Conservation (phyloP, 2,888 invertebrate species). For the Caenorhabditis uteleia region DNA sequence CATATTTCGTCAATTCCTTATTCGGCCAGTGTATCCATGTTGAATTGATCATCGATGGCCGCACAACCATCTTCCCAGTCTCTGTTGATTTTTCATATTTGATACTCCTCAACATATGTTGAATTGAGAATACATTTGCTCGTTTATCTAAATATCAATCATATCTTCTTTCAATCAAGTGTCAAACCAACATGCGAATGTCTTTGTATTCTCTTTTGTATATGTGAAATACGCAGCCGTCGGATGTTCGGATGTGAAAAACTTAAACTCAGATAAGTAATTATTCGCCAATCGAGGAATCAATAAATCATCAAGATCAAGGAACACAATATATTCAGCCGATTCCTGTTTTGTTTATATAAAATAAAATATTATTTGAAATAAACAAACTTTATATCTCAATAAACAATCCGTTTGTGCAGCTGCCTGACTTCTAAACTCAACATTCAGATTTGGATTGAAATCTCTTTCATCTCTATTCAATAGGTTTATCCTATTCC, state of each 20-base stretch:
- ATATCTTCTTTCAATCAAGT: not conserved
- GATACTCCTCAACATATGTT: constrained; percentile 18
- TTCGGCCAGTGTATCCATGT: constrained; percentile 42
- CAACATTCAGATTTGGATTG: constrained; percentile 51
- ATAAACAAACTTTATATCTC: constrained; percentile 45
- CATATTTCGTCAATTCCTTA: constrained; percentile 6
- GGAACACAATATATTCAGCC: constrained; percentile 26
- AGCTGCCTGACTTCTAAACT: constrained; percentile 50
- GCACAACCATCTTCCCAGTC: constrained; percentile 38
- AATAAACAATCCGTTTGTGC: constrained; percentile 51
- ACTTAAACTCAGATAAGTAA: constrained; percentile 22
- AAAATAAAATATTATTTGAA: too few relatives aligned
- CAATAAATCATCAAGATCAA: constrained; percentile 37
- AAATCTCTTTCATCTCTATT: constrained; percentile 36
- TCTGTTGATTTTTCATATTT: constrained; percentile 17
- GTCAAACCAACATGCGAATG: constrained; percentile 28
- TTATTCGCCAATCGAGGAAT: constrained; percentile 23
- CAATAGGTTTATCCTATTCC: constrained; percentile 35
- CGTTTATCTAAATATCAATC: constrained; percentile 23
- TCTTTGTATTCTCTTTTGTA: constrained; percentile 24
- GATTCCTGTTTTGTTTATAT: constrained; percentile 31
- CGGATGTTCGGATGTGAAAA: constrained; percentile 18
- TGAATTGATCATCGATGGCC: constrained; percentile 21
- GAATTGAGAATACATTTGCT: constrained; percentile 25
- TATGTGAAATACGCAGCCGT: constrained; percentile 27